Conservation (phyloP, 2,113 vertebrate species). For the Urocitellus parryii region DNA sequence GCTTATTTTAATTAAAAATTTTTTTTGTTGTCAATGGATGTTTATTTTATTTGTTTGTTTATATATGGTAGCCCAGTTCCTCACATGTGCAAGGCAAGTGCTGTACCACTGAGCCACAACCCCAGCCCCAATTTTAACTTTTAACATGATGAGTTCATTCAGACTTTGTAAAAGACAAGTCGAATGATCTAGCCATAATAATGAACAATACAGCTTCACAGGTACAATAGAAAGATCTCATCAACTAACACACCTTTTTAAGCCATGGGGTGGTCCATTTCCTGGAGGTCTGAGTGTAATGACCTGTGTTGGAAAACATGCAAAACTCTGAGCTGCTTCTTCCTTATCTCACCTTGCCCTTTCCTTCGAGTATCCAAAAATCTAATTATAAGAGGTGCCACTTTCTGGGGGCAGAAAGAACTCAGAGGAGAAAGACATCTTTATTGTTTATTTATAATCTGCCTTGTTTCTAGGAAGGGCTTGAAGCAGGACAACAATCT, state of each 20-base stretch:
- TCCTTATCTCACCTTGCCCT: slow-evolving; percentile 7
- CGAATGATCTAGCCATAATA: background rate
- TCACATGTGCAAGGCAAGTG: no score
- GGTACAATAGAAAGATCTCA: background rate
- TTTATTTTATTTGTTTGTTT: no score
- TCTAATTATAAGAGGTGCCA: slow-evolving; percentile 22
- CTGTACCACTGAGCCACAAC: no score
- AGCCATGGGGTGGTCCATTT: background rate
- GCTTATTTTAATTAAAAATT: background rate
- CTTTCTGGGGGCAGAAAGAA: background rate
- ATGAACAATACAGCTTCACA: background rate
- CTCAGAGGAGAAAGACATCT: slow-evolving; percentile 7
- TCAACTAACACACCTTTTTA: background rate
- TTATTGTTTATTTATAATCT: slow-evolving; percentile 28
- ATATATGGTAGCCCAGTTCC: no score
- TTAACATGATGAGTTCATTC: background rate
- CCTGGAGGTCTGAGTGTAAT: slow-evolving; percentile 12
- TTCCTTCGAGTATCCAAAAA: slow-evolving; percentile 20
- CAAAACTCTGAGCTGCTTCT: background rate
- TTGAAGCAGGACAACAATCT: slow-evolving; percentile 25
- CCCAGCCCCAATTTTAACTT: slow-evolving; percentile 1
- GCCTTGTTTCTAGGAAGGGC: slow-evolving; percentile 45
- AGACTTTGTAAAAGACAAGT: background rate
- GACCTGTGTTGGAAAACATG: background rate
- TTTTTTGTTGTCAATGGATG: no score